Evolutionary conservation across 2,888 invertebrate genomes (phyloP).

Genomic region (Drosophila yooni): DNA sequence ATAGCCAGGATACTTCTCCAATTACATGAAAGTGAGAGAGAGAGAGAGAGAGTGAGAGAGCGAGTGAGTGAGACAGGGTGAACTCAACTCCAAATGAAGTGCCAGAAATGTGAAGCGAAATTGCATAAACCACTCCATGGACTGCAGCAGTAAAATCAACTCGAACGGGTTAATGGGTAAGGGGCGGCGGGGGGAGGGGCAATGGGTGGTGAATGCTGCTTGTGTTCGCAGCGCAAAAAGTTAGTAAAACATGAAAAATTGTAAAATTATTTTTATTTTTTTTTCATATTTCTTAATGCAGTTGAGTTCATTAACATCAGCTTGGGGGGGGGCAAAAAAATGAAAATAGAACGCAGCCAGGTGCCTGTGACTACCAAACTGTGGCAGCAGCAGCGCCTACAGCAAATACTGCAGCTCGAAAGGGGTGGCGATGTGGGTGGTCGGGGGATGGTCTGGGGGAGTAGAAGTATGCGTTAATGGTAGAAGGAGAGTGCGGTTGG

Average conservation of each 20-base stretch:
- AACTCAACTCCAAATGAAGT: conserved; percentile 70
- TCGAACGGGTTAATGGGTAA: conserved; percentile 32
- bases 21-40: conserved; percentile 5
- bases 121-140: conserved; percentile 74
- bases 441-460: not conserved
- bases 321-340: conserved; percentile 1
- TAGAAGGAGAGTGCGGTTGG: not conserved
- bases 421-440: not conserved
- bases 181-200: not conserved
- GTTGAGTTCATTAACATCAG: conserved; percentile 75
- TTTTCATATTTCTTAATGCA: conserved; percentile 56
- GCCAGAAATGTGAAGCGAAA: conserved; percentile 81
- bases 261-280: conserved; percentile 9
- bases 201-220: not conserved
- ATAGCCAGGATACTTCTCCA: conserved; percentile 35
- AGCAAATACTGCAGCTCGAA: conserved; percentile 33
- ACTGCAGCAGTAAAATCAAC: conserved; percentile 49
- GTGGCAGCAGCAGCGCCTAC: conserved; percentile 37
- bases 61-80: not conserved
- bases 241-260: conserved; percentile 36
- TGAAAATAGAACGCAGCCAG: conserved; percentile 32
- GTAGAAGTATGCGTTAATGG: not conserved
- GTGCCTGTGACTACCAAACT: conserved; percentile 72
- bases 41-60: conserved; percentile 1
- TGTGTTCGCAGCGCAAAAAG: conserved; percentile 31